These are phyloP conservation scores for Pachycephala philippinensis DNA, from an alignment of 2,113 vertebrate species.

Conservation along the genomic window DNA sequence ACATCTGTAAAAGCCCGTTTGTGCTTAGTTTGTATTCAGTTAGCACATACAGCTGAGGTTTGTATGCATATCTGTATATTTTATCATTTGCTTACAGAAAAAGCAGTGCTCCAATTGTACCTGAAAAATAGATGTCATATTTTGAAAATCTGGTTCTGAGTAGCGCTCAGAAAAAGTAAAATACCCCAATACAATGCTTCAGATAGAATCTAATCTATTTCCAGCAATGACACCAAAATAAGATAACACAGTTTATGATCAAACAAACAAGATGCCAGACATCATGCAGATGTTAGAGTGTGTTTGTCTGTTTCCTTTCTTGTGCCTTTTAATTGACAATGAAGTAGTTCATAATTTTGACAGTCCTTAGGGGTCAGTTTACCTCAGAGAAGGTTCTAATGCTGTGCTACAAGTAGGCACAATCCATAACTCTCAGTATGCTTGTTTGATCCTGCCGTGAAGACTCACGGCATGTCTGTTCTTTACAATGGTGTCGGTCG, in stretches of 20 bases:
- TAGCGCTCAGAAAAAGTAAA: background rate
- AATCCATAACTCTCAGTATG: background rate
- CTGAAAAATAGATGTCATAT: slow-evolving; percentile 15
- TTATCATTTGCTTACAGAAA: slow-evolving; percentile 32
- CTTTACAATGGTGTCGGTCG: background rate
- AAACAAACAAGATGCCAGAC: background rate
- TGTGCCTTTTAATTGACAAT: background rate
- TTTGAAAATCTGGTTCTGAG: background rate
- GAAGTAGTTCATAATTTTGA: background rate
- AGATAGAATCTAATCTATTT: background rate
- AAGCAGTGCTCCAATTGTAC: background rate
- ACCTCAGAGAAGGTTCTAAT: background rate
- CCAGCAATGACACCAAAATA: background rate
- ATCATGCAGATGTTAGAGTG: background rate
- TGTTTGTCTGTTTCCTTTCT: background rate
- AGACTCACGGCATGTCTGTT: background rate
- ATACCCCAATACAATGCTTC: background rate
- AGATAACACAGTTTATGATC: background rate
- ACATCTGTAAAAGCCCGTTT: slow-evolving; percentile 50
- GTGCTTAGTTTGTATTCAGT: slow-evolving; percentile 45
- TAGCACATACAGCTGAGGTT: slow-evolving; percentile 11
- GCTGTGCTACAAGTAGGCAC: background rate
- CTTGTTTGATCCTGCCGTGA: background rate
- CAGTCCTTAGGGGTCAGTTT: background rate
- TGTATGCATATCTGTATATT: slow-evolving; percentile 36